Percentiles rank a stretch among this genome's conserved stretches.
Conservation (phyloP, 2,797 vertebrate species). For the Macroramphosus scolopax region DNA sequence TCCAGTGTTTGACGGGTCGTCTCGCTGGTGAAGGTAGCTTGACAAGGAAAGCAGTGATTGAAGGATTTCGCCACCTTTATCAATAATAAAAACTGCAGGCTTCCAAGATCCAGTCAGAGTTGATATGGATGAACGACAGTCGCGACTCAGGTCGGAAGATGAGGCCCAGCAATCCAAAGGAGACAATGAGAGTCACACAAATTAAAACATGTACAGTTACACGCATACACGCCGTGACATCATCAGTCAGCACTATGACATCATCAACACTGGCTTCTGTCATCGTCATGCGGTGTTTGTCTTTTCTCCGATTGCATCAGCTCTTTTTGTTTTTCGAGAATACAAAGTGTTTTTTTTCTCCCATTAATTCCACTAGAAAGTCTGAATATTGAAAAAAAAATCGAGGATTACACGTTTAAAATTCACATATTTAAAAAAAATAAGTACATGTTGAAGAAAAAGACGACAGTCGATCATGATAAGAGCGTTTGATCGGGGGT, state of each 20-base stretch:
- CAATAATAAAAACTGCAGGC: slow-evolving; percentile 23
- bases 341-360: slow-evolving; percentile 38
- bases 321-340: slow-evolving; percentile 47
- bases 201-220: slow-evolving; percentile 61
- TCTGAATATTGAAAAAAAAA: slow-evolving; percentile 70
- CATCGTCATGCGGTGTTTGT: slow-evolving; percentile 72
- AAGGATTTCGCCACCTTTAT: too few relatives aligned
- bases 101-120: slow-evolving; percentile 31
- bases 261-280: slow-evolving; percentile 72
- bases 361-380: slow-evolving; percentile 62
- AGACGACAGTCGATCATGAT: slow-evolving; percentile 27
- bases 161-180: slow-evolving; percentile 64
- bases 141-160: slow-evolving; percentile 35
- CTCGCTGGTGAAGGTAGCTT: slow-evolving; percentile 61
- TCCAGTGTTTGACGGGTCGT: too few relatives aligned
- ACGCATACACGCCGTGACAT: slow-evolving; percentile 71
- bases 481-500: slow-evolving; percentile 35
- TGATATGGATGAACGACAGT: slow-evolving; percentile 61
- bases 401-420: slow-evolving; percentile 64
- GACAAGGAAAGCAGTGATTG: slow-evolving; percentile 43
- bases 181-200: slow-evolving; percentile 30
- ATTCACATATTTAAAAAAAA: slow-evolving; percentile 61
- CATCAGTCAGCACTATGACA: slow-evolving; percentile 75
- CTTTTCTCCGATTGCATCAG: slow-evolving; percentile 70
- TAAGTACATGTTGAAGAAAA: slow-evolving; percentile 48